phyloP scores from a whole-genome alignment of 2,797 vertebrate species.

The Onychomys arenicola region DNA sequence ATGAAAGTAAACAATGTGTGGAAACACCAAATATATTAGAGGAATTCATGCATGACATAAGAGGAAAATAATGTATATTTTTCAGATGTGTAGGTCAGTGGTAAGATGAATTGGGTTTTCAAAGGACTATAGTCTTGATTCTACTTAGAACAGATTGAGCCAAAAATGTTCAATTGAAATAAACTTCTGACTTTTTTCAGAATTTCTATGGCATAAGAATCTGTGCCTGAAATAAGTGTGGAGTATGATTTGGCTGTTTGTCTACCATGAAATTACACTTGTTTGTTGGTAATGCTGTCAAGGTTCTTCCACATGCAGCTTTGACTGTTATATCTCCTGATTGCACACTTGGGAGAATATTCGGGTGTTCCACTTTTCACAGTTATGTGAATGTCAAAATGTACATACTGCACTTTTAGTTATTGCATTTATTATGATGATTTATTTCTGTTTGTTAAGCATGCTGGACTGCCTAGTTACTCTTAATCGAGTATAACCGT shows the following conservation, averaged over 20 bases:
- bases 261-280: background rate
- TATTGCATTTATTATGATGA: constrained; percentile 7
- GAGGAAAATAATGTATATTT: background rate
- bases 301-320: background rate
- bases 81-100: background rate
- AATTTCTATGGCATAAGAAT: background rate
- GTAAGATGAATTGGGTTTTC: background rate
- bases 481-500: constrained; percentile 14
- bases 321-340: background rate
- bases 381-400: background rate
- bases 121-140: background rate
- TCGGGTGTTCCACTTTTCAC: background rate
- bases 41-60: background rate
- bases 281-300: background rate
- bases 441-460: background rate
- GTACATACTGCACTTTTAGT: background rate
- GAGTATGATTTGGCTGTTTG: background rate
- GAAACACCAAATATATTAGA: background rate
- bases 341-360: background rate
- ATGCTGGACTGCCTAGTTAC: background rate
- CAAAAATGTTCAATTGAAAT: background rate
- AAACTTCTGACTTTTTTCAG: background rate
- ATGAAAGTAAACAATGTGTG: background rate
- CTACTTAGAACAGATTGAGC: background rate
- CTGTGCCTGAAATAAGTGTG: background rate